Base-by-base conservation (phyloP, 2,113 vertebrate genomes). In the Paralichthys olivaceus region DNA sequence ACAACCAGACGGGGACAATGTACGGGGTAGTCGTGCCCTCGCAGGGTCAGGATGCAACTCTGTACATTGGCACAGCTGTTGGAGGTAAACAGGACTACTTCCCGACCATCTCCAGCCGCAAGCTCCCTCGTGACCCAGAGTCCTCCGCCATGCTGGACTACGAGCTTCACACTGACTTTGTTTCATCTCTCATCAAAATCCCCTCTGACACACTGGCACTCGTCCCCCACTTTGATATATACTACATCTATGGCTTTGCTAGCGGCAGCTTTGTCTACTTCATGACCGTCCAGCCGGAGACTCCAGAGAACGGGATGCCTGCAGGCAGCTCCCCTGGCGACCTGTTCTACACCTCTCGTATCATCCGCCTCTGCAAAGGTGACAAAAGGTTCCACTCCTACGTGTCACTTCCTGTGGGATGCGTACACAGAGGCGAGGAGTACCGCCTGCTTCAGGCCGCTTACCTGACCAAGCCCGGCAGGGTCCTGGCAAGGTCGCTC, bases 311-410 rank as follows among this genome's bases (percentile, higher is more conserved):
- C 0, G 94, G 96, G 26, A 90, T 91, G 79, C 84, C 91, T 47
- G 94, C 85, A 2, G 89, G 96, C 55, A 93, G 96, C 75, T 95
- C 96, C 0, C 94, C 96, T 0, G 96, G 92, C 0, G 97, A 99
- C 69, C 95, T 98, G 28, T 98, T 98, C 81, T 98, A 98, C 91
- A 98, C 97, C 0, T 97, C 97, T 0, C 96, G 97, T 63, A 96
- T 99, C 0, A 96, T 98, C 51, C 96, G 97, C 0, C 96, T 99
- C 77, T 99, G 97, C 94, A 97, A 97, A 88, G 95, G 97, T 0
- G 97, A 99, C 91, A 95, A 96, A 84, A 99, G 98, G 89, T 99
- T 99, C 92, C 97, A 99, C 89, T 99, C 97, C 0, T 99, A 99
- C 0, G 97, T 98, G 81, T 98, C 97, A 0, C 93, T 99, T 73